Conservation (phyloP, 2,113 vertebrate species). For the Grammomys dolichurus region DNA sequence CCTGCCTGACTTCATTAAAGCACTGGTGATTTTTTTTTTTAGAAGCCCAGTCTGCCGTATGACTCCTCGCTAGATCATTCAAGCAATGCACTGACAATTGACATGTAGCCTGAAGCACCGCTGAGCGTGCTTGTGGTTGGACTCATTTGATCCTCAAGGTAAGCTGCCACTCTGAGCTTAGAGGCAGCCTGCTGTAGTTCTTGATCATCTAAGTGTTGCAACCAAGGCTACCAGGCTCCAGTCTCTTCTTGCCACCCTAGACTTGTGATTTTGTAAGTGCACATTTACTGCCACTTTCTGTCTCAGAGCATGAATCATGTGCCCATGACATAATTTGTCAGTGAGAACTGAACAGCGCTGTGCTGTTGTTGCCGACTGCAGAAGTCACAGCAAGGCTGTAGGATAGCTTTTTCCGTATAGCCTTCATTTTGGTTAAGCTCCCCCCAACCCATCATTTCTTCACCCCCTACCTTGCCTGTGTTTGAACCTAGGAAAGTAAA, state of each 20-base stretch:
- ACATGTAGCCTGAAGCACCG: neutral
- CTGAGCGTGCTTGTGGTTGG: neutral
- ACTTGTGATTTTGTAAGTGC: slow-evolving; percentile 14
- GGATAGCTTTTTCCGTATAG: neutral
- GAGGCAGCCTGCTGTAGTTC: neutral
- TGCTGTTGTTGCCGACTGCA: neutral
- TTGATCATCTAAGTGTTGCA: neutral
- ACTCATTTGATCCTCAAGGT: slow-evolving; percentile 13
- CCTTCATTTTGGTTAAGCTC: neutral
- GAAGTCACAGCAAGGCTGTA: neutral
- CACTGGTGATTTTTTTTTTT: slow-evolving; percentile 59
- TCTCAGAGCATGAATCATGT: neutral
- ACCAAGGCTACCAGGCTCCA: neutral
- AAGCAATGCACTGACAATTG: slow-evolving; percentile 36
- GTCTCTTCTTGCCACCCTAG: neutral
- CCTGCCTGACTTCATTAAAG: slow-evolving; percentile 38
- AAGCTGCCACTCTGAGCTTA: neutral
- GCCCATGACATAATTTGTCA: neutral
- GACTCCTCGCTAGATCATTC: slow-evolving; percentile 45
- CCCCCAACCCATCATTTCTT: too few relatives aligned
- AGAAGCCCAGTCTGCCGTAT: neutral
- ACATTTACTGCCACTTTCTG: neutral
- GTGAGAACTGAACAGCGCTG: neutral
- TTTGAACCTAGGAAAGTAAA: neutral
- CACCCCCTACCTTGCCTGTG: neutral